phyloP scores from a whole-genome alignment of 2,888 invertebrate genomes.

The Aphidoletes aphidimyza region DNA sequence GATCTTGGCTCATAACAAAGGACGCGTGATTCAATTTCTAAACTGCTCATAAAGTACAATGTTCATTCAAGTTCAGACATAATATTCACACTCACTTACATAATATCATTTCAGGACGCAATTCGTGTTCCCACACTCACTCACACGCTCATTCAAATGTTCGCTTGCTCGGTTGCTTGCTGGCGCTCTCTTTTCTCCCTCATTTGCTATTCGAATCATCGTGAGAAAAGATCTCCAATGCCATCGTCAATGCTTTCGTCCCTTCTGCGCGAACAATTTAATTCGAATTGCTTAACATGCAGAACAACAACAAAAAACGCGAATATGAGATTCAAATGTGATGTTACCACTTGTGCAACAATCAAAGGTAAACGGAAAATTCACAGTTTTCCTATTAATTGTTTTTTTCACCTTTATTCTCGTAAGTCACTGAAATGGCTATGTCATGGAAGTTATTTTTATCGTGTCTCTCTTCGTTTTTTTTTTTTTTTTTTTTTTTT shows the following conservation, averaged over 20 bases:
- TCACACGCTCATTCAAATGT: background rate
- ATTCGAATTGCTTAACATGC: conserved; percentile 1
- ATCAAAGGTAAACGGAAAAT: background rate
- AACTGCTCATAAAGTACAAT: conserved; percentile 56
- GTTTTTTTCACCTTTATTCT: conserved; percentile 15
- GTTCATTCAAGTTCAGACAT: conserved; percentile 52
- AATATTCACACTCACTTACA: conserved; percentile 49
- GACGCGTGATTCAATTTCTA: conserved; percentile 56
- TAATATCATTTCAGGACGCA: conserved; percentile 14
- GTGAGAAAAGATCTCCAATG: no score
- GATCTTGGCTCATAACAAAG: background rate
- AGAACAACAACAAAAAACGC: no score
- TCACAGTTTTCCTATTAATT: conserved; percentile 11
- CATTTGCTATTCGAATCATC: no score
- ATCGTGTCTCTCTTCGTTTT: no score
- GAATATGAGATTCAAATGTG: conserved; percentile 1
- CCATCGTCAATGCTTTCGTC: no score
- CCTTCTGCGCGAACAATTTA: conserved; percentile 5
- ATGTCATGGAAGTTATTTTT: no score
- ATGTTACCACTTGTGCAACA: conserved; percentile 21
- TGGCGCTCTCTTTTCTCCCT: no score
- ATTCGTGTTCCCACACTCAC: background rate
- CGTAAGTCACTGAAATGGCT: background rate
- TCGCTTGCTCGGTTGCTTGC: background rate
- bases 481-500: no score